Evolutionary conservation across 2,888 invertebrate species (phyloP).

Genomic region (Andrena dorsata): DNA sequence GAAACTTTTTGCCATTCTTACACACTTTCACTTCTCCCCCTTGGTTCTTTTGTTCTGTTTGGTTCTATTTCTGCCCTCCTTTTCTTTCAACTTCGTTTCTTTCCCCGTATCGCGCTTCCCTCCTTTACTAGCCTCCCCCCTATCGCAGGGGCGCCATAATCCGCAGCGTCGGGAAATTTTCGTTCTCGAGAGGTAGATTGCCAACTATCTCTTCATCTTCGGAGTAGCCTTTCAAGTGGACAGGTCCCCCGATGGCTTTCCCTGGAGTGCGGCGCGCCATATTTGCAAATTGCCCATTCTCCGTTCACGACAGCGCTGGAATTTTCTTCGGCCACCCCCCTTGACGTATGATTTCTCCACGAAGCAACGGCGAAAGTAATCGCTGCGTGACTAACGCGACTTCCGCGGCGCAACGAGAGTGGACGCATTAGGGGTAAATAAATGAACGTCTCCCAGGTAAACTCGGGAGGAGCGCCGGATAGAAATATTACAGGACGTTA

Average conservation of each 20-base stretch:
- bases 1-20: background rate
- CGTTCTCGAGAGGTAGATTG: constrained; percentile 35
- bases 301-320: background rate
- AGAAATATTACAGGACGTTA: constrained; percentile 23
- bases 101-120: background rate
- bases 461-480: background rate
- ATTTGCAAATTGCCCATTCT: constrained; percentile 36
- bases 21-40: background rate
- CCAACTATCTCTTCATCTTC: constrained; percentile 42
- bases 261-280: constrained; percentile 4
- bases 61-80: background rate
- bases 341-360: constrained; percentile 9
- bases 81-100: constrained; percentile 5
- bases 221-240: constrained; percentile 40
- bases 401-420: background rate
- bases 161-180: constrained; percentile 26
- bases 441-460: constrained; percentile 3
- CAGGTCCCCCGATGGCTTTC: constrained; percentile 40
- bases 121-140: background rate
- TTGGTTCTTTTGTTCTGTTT: background rate
- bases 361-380: background rate
- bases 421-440: background rate
- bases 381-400: background rate
- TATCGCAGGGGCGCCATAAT: background rate
- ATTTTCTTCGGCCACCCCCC: constrained; percentile 18